Evolutionary conservation across 2,113 vertebrate species (phyloP).

Genomic region (Penelope pileata): DNA sequence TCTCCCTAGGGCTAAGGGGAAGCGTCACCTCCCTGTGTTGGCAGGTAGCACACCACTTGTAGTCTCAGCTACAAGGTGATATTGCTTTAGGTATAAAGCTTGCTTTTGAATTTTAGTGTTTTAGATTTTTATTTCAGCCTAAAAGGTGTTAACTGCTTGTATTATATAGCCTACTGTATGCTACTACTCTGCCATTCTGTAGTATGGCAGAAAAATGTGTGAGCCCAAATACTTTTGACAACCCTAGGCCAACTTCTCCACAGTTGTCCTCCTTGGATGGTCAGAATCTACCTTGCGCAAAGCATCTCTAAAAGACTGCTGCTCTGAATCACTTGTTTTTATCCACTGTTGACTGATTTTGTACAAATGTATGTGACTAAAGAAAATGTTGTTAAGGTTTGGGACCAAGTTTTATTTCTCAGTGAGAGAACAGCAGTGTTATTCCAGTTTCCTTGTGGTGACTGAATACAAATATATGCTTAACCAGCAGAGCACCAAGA

Average conservation of each 20-base stretch:
- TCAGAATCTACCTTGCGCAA: neutral
- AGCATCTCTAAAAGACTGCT: neutral
- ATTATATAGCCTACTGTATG: neutral
- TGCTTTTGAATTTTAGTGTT: neutral
- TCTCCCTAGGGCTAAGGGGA: neutral
- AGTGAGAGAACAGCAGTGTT: neutral
- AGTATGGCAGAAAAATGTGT: neutral
- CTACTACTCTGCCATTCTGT: neutral
- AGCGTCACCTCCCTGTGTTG: neutral
- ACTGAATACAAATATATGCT: neutral
- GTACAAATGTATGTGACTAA: neutral
- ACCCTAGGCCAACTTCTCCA: neutral
- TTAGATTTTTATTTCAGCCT: neutral
- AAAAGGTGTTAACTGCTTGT: neutral
- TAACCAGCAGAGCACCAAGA: neutral
- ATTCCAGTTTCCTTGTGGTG: neutral
- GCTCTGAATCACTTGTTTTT: neutral
- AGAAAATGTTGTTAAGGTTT: neutral
- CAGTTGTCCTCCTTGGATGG: neutral
- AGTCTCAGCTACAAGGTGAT: neutral
- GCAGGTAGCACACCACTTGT: neutral
- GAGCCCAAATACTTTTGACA: neutral
- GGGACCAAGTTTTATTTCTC: neutral
- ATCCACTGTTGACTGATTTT: neutral
- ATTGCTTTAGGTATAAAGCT: neutral